Conservation (phyloP, 2,113 vertebrate genomes). For the Tiliqua scincoides region DNA sequence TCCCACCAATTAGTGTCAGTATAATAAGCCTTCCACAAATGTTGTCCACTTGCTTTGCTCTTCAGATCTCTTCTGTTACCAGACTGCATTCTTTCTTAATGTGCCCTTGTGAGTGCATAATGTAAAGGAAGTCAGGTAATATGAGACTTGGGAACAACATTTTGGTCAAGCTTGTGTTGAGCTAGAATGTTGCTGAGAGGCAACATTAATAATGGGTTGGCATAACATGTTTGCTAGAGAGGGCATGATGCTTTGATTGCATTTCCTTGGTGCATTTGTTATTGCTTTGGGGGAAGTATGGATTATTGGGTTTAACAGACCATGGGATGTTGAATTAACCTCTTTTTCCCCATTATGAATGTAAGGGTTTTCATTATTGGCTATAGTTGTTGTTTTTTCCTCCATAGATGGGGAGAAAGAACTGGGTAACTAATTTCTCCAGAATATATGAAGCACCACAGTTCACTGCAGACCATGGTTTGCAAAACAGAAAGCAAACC, state of each 20-base stretch:
- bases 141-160: constrained; percentile 63
- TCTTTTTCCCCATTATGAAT: constrained; percentile 67
- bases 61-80: constrained; percentile 20
- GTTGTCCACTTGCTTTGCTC: constrained; percentile 32
- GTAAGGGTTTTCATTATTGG: constrained; percentile 60
- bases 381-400: constrained; percentile 57
- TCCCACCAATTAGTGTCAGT: constrained; percentile 63
- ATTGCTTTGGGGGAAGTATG: constrained; percentile 73
- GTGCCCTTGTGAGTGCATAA: constrained; percentile 48
- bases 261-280: constrained; percentile 73
- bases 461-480: background rate
- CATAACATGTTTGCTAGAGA: constrained; percentile 73
- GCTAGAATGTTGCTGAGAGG: constrained; percentile 73
- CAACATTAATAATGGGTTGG: constrained; percentile 74
- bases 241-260: constrained; percentile 72
- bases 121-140: constrained; percentile 55
- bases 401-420: constrained; percentile 31
- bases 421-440: background rate
- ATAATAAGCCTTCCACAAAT: constrained; percentile 58
- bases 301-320: constrained; percentile 72
- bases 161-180: constrained; percentile 65
- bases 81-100: constrained; percentile 31
- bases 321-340: constrained; percentile 76
- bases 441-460: background rate
- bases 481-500: no score